Base-by-base conservation (phyloP, 2,113 vertebrate species). In the Tenebrosternarchus preto region DNA sequence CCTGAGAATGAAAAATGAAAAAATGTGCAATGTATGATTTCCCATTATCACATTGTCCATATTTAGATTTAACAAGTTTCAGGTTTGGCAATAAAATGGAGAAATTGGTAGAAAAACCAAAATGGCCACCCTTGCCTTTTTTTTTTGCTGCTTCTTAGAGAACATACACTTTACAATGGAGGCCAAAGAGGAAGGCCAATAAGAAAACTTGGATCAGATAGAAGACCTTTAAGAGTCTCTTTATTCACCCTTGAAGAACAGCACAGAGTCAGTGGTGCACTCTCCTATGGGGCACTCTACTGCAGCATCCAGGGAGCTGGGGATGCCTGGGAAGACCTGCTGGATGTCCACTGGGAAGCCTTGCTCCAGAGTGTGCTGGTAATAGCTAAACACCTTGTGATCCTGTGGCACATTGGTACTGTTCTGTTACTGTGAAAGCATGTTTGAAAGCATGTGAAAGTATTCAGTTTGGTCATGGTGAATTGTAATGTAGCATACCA, bases 241-340 rank as follows among this genome's bases (percentile, higher is more conserved):
- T 19, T 5, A 17, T 22, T 73, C 57, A 96, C 95, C 95, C 89
- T 96, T 94, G 73, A 96, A 95, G 87, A 97, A 96, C 2, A 97
- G 36, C 50, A 96, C 71, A 0, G 93, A 92, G 85, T 95, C 85
- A 0, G 86, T n/a, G 0, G 2, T 2, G 57, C 95, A 96, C 31
- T 96, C 95, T 85, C 91, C 91, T 63, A 75, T 84, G 57, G 94
- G 94, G 69, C 95, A 97, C 87, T 96, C 96, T 63, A 95, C 92
- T 16, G 95, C 95, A 0, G 95, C 93, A 20, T 95, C 94, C 80
- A 95, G 68, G 7, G 94, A 84, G 33, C 55, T 69, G 0, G 96
- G 94, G 59, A 96, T 74, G 31, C 92, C 94, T 7, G 92, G 92
- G 86, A 96, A 97, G 19, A 91, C 92, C 0, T 94, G 86, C 39